Percentiles rank a stretch among this genome's conserved stretches.
Evolutionary conservation across 2,797 vertebrate species (phyloP).

Genomic region (Phoeniculus purpureus): DNA sequence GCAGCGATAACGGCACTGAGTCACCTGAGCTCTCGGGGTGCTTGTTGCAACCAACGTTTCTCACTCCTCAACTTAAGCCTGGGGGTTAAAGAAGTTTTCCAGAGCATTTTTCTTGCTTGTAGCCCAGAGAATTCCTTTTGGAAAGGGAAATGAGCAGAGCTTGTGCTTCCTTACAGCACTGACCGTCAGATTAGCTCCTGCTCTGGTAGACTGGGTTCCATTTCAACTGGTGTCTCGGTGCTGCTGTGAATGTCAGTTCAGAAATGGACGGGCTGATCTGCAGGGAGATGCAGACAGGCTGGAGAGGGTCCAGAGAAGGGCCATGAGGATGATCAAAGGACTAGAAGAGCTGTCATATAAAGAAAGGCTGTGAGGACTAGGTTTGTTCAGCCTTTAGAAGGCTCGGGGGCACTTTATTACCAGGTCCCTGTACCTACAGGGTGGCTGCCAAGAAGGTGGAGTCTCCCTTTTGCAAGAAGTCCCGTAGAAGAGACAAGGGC

Average conservation of each 20-base stretch:
- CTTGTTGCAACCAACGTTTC: neutral
- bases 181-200: neutral
- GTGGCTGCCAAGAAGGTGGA: no score
- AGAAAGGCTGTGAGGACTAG: no score
- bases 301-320: no score
- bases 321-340: no score
- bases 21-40: neutral
- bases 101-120: neutral
- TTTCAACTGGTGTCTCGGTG: neutral
- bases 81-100: neutral
- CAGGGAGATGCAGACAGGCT: neutral
- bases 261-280: no score
- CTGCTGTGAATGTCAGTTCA: accelerated
- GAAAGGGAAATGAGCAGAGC: neutral
- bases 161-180: neutral
- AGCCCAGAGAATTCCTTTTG: neutral
- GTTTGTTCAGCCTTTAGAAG: no score
- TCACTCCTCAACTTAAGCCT: neutral
- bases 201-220: accelerated
- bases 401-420: no score
- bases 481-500: no score
- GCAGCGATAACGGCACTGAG: neutral
- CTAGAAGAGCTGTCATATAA: no score
- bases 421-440: no score
- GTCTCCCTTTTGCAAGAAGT: no score